Percentiles rank a stretch among this genome's conserved stretches.
Evolutionary conservation across 2,113 vertebrate genomes (phyloP).

Genomic region (Halichoeres trimaculatus): DNA sequence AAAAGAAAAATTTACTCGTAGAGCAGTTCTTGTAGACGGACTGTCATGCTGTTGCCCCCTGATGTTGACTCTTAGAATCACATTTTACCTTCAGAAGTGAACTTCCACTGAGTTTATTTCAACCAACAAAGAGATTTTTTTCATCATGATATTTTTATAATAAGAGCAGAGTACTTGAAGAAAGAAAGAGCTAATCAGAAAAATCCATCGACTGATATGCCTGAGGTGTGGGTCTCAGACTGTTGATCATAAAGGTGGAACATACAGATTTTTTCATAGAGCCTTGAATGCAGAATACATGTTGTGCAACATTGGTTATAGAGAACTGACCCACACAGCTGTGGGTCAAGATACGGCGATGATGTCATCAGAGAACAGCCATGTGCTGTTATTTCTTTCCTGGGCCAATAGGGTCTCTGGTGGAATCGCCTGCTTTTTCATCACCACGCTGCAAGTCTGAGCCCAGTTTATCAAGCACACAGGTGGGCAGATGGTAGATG

Average conservation of each 20-base stretch:
- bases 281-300: no score
- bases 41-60: not conserved
- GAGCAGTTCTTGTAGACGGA: not conserved
- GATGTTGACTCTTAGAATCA: not conserved
- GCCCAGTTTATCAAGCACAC: not conserved
- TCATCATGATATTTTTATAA: no score
- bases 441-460: slow-evolving; percentile 57
- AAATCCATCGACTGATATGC: no score
- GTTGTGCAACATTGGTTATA: no score
- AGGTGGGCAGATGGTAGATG: slow-evolving; percentile 11
- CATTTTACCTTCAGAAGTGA: not conserved
- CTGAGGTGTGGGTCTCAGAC: no score
- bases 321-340: no score
- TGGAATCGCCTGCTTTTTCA: slow-evolving; percentile 33
- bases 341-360: no score
- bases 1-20: not conserved
- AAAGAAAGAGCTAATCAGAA: no score
- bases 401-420: slow-evolving; percentile 1
- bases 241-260: no score
- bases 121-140: no score
- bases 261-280: no score
- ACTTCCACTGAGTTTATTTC: not conserved
- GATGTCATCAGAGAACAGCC: not conserved
- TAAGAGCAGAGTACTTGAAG: no score
- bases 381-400: slow-evolving; percentile 58